phyloP scores from a whole-genome alignment of 2,888 invertebrate genomes.

The Alsophila aescularia region DNA sequence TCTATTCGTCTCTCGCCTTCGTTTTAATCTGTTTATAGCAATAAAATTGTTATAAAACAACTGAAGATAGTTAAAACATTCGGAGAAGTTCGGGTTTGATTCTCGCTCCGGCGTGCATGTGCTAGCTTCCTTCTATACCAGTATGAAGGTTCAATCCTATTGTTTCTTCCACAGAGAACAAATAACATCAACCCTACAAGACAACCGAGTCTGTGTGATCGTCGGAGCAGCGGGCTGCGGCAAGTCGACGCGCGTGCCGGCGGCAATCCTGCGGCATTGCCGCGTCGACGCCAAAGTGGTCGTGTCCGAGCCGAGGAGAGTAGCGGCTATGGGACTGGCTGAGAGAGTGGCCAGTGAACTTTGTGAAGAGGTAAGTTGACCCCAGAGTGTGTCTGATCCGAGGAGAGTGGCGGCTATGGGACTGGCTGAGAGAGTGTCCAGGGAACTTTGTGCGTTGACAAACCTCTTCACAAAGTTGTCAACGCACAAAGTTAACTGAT shows the following conservation, averaged over 20 bases:
- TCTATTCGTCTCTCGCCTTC: no score
- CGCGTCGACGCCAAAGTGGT: constrained; percentile 82
- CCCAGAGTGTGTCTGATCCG: constrained; percentile 88
- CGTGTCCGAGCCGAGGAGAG: constrained; percentile 87
- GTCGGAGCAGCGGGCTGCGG: constrained; percentile 90
- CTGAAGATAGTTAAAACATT: no score
- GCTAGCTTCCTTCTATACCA: background rate
- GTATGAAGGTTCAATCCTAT: background rate
- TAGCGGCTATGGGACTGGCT: constrained; percentile 88
- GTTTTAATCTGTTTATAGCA: no score
- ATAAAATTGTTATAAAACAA: no score
- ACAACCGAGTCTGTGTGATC: constrained; percentile 83
- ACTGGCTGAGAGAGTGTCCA: constrained; percentile 86
- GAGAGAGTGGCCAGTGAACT: constrained; percentile 86
- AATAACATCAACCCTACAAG: constrained; percentile 79
- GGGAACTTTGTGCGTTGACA: constrained; percentile 86
- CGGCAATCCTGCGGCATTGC: constrained; percentile 69
- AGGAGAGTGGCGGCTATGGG: constrained; percentile 88
- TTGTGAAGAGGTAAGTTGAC: constrained; percentile 75
- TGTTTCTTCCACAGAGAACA: constrained; percentile 50
- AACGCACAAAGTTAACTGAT: no score
- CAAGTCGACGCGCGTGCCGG: constrained; percentile 89
- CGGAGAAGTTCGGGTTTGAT: no score
- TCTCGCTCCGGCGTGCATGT: background rate
- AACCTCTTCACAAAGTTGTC: no score